Percentiles rank a stretch among this genome's conserved stretches.
These are phyloP conservation scores for Drosophila ustulata DNA, from an alignment of 2,888 invertebrate species.

Conservation along the genomic window DNA sequence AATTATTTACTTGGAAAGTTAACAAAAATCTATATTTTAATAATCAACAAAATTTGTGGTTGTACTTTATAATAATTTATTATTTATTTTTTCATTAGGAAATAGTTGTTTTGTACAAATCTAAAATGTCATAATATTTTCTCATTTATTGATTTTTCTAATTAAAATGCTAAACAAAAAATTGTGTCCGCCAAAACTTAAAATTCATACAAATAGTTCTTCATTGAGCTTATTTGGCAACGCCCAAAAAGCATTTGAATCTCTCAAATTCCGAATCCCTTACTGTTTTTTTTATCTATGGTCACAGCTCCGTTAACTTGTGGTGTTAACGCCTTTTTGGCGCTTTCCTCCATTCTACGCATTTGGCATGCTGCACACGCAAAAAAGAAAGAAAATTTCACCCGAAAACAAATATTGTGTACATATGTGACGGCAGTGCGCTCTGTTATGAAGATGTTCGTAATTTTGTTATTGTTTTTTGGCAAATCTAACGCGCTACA, in stretches of 20 bases:
- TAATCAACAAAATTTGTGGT: too few species aligned
- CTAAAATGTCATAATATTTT: too few species aligned
- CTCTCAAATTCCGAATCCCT: constrained; percentile 35
- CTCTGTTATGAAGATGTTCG: constrained; percentile 13
- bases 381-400: constrained; percentile 66
- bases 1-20: too few species aligned
- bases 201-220: constrained; percentile 35
- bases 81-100: too few species aligned
- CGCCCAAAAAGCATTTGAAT: constrained; percentile 33
- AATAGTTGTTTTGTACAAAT: too few species aligned
- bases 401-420: constrained; percentile 57
- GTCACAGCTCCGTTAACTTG: constrained; percentile 60
- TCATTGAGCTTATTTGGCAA: constrained; percentile 25
- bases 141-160: too few species aligned
- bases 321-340: constrained; percentile 65
- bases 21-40: too few species aligned
- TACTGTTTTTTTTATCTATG: constrained; percentile 32
- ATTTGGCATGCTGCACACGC: constrained; percentile 75
- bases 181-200: constrained; percentile 13
- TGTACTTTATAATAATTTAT: too few species aligned
- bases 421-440: constrained; percentile 41
- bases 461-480: constrained; percentile 46
- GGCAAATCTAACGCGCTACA: constrained; percentile 54
- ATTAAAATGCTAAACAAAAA: too few species aligned
- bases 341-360: constrained; percentile 64